Percentiles rank a stretch among this genome's conserved stretches.
Evolutionary conservation across 2,113 vertebrate genomes (phyloP).

Genomic region (Morone saxatilis): DNA sequence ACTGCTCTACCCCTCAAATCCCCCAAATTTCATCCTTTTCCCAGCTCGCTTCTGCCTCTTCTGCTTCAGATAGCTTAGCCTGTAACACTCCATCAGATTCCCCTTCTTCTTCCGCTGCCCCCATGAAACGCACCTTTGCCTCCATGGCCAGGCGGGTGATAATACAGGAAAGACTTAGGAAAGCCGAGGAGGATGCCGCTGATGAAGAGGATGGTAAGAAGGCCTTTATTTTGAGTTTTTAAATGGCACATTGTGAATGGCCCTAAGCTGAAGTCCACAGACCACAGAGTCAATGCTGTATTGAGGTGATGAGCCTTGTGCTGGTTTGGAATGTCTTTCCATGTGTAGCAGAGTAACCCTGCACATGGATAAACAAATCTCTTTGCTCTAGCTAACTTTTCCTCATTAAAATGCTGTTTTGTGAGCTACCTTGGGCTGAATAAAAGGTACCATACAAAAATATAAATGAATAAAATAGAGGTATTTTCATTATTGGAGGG

Average conservation of each 20-base stretch:
- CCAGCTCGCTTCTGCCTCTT: slow-evolving; percentile 9
- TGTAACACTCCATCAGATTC: not conserved
- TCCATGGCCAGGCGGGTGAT: slow-evolving; percentile 79
- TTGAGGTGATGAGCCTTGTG: slow-evolving; percentile 17
- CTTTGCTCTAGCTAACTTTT: too few species aligned
- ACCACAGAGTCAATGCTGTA: not conserved
- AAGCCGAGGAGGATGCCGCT: slow-evolving; percentile 68
- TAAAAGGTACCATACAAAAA: not conserved
- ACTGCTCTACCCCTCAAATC: not conserved
- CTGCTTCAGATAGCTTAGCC: not conserved
- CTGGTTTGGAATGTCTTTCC: not conserved
- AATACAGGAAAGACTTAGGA: slow-evolving; percentile 79
- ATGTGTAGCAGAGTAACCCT: not conserved
- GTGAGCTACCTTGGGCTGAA: too few species aligned
- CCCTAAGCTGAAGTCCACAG: not conserved
- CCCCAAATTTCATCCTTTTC: slow-evolving; percentile 21
- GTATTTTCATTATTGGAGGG: not conserved
- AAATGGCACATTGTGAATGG: not conserved
- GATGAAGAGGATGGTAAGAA: slow-evolving; percentile 78
- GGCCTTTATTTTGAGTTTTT: not conserved
- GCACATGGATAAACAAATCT: not conserved
- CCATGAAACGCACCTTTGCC: slow-evolving; percentile 68
- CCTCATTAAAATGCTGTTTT: too few species aligned
- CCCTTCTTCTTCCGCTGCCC: not conserved
- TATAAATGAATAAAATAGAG: not conserved